Evolutionary conservation across 2,113 vertebrate species (phyloP), one percentile per base, ranked within the genome.

Genomic region (Phalacrocorax aristotelis): DNA sequence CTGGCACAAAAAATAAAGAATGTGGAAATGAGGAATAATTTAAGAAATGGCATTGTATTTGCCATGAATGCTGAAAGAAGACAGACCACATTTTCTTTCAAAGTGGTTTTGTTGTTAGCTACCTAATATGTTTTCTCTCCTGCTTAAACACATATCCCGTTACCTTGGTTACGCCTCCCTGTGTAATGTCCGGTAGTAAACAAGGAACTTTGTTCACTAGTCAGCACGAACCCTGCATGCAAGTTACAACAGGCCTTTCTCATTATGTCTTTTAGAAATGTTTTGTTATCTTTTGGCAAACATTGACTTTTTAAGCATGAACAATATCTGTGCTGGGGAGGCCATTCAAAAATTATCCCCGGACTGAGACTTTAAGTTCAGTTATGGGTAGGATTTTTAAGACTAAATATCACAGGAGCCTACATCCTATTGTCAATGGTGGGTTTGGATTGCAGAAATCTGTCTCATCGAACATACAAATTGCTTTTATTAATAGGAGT

Each of bases 1-100:
- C 57, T 91, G 90, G 83, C 88, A 55, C 12, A 2, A 90, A 91
- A 95, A 85, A 78, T 55, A 64, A 96, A 77, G 44, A 70, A 71
- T 4, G 19, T 90, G 48, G 40, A 84, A 91, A 84, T 54, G 51
- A 95, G 55, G 69, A 89, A 77, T 78, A 58, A 21, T 51, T 62
- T 55, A 61, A 93, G 76, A 91, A 91, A 34, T 23, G 7, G 48
- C 22, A 18, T 32, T 38, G 19, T 18, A 10, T 89, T 91, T 70
- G 61, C 75, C 58, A 29, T 78, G 79, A 83, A 72, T 88, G 90
- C 61, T 86, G 48, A 68, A 54, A 74, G 82, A n/a, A 88, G 62
- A 27, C 30, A 87, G 93, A 27, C 21, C 3, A 13, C 7, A 2
- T 90, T 90, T 90, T 76, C 40, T 46, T 76, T 55, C 26, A 42